Base-by-base conservation (phyloP, 1,140 invertebrate species). In the Paracyclopina nana region DNA sequence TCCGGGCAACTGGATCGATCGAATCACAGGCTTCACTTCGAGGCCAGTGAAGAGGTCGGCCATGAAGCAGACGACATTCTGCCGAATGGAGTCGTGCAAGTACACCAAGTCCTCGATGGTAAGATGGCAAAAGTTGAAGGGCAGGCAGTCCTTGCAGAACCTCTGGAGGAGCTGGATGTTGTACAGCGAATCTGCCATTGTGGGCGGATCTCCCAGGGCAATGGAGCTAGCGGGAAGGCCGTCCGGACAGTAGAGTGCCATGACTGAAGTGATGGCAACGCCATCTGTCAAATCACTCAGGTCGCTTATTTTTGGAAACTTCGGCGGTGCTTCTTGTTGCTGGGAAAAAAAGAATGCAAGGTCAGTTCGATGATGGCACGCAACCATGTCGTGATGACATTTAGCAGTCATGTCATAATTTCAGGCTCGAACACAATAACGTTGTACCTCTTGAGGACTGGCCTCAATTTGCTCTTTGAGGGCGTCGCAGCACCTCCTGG, bases 11-110 rank as follows among this genome's bases (percentile, higher is more conserved):
- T 78, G 75, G 38, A 88, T 83, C 63, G 81, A 84, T 61, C 83
- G 80, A 8, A 80, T 81, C n/a, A n/a, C n/a, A 5, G 84, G 83
- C 69, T 86, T 80, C 52, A 92, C 82, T 70, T 97, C 92, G 61
- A 96, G 73, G 53, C 88, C 74, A 62, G 88, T 88, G 64, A 96
- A 96, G 55, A 98, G 72, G 65, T 98, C 91, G 50, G 91, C 86
- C 55, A 97, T 68, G 68, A 97, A 82, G 38, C 84, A 83, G 55
- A 92, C 72, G 58, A 97, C 69, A 71, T 96, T 97, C 60, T 84
- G 78, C 60, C 79, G 80, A 77, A 92, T 85, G 38, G 80, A 82
- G 55, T 20, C 40, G 64, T 86, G 76, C 73, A 91, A 82, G 62
- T 92, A 95, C 24, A 92, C 81, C 44, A 97, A 77, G 65, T 98